phyloP scores from a whole-genome alignment of 2,888 invertebrate genomes.

The Caenorhabditis sp. region DNA sequence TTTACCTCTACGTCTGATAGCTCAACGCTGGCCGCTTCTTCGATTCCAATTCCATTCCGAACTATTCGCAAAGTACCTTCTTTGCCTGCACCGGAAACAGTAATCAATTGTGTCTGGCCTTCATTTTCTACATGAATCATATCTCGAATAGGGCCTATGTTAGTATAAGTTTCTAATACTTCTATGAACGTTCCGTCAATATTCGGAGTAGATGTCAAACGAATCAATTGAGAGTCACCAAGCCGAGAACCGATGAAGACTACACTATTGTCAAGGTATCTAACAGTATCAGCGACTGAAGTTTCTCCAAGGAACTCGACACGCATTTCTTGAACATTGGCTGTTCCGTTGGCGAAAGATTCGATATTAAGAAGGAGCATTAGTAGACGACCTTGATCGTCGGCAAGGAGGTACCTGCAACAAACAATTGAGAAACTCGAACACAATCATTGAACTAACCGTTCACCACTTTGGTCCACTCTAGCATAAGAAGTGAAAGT shows the following conservation, averaged over 20 bases:
- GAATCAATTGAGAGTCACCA: slow-evolving; percentile 92
- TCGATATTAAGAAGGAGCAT: slow-evolving; percentile 91
- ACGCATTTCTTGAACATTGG: slow-evolving; percentile 18
- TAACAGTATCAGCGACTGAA: slow-evolving; percentile 91
- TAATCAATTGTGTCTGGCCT: slow-evolving; percentile 96
- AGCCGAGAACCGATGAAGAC: slow-evolving; percentile 90
- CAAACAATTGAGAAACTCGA: too few species aligned
- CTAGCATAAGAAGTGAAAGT: slow-evolving; percentile 92
- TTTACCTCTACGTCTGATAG: slow-evolving; percentile 85
- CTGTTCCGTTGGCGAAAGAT: not conserved
- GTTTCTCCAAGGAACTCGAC: slow-evolving; percentile 72
- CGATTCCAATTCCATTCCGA: slow-evolving; percentile 90
- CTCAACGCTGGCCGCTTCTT: slow-evolving; percentile 94
- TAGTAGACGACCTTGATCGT: slow-evolving; percentile 90
- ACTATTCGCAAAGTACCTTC: slow-evolving; percentile 96
- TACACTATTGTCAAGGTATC: slow-evolving; percentile 96
- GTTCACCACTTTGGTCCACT: slow-evolving; percentile 80
- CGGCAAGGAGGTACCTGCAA: slow-evolving; percentile 79
- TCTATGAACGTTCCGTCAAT: slow-evolving; percentile 15
- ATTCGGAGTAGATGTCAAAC: slow-evolving; percentile 62
- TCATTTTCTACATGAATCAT: slow-evolving; percentile 73
- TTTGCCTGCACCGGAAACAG: slow-evolving; percentile 95
- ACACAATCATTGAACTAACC: too few species aligned
- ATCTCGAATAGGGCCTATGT: slow-evolving; percentile 89
- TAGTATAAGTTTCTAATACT: slow-evolving; percentile 91